phyloP scores from a whole-genome alignment of 2,888 invertebrate species.

The Synergus japonicus region DNA sequence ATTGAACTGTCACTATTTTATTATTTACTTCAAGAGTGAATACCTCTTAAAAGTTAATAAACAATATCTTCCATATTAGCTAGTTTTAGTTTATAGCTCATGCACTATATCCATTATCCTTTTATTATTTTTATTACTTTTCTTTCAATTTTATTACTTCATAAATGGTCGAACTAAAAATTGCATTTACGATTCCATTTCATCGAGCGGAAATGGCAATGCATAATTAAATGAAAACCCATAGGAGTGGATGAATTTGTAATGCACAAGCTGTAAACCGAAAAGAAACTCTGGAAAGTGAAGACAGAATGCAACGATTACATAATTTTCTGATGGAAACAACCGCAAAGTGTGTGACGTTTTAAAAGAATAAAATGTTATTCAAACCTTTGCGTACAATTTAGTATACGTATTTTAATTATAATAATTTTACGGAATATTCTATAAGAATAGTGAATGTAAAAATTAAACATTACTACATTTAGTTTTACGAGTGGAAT shows the following conservation, averaged over 20 bases:
- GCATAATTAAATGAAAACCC: not conserved
- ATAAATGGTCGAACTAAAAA: not conserved
- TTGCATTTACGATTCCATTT: not conserved
- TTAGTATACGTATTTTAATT: not conserved
- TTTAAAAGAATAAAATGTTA: not conserved
- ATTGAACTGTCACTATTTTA: no score
- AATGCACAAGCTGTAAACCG: not conserved
- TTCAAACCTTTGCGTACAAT: not conserved
- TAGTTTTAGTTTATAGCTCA: not conserved
- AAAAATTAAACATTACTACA: not conserved
- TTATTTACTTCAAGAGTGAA: no score
- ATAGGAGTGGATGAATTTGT: not conserved
- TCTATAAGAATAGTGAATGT: no score
- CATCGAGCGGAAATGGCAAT: not conserved
- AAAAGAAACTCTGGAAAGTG: not conserved
- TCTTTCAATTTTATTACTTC: slow-evolving; percentile 15
- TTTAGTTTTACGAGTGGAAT: not conserved
- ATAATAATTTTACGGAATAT: no score
- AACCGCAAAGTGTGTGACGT: not conserved
- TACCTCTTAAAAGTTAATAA: not conserved
- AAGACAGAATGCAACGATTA: not conserved
- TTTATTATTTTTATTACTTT: not conserved
- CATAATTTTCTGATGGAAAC: not conserved
- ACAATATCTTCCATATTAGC: not conserved
- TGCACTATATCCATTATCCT: not conserved